phyloP scores from a whole-genome alignment of 2,797 vertebrate genomes.

The Sebastes trivittatus region DNA sequence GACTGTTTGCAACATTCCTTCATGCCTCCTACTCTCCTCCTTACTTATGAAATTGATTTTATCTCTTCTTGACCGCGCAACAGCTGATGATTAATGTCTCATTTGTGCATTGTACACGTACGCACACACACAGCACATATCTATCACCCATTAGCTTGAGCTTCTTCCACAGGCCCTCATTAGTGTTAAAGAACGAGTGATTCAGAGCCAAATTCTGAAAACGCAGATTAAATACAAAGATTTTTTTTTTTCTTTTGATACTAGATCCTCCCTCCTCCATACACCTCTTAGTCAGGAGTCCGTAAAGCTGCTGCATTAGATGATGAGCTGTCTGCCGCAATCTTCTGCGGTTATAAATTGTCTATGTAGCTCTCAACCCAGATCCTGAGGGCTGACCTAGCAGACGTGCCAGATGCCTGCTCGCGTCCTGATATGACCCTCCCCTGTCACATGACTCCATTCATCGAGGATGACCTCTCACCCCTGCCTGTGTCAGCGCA shows the following conservation, averaged over 20 bases:
- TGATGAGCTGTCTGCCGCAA: constrained; percentile 23
- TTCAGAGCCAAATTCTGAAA: constrained; percentile 20
- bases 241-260: neutral
- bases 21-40: constrained; percentile 44
- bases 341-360: constrained; percentile 37
- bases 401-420: constrained; percentile 64
- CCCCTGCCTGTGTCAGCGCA: constrained; percentile 48
- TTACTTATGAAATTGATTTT: constrained; percentile 52
- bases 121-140: constrained; percentile 4
- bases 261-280: neutral
- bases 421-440: constrained; percentile 51
- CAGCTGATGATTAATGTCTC: constrained; percentile 54
- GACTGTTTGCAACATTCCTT: constrained; percentile 48
- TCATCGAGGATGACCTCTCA: constrained; percentile 67
- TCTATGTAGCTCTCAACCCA: constrained; percentile 52
- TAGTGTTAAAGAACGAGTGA: constrained; percentile 36
- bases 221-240: constrained; percentile 13
- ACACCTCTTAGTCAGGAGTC: constrained; percentile 12
- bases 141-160: constrained; percentile 20
- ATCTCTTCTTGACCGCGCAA: constrained; percentile 27
- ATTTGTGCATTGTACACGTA: constrained; percentile 26
- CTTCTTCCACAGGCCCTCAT: constrained; percentile 33
- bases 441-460: constrained; percentile 62
- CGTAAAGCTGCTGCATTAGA: constrained; percentile 7
- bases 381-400: constrained; percentile 53